Evolutionary conservation across 2,888 invertebrate genomes (phyloP), one percentile per base, ranked within the genome.

Genomic region (Taphrorychus bicolor): DNA sequence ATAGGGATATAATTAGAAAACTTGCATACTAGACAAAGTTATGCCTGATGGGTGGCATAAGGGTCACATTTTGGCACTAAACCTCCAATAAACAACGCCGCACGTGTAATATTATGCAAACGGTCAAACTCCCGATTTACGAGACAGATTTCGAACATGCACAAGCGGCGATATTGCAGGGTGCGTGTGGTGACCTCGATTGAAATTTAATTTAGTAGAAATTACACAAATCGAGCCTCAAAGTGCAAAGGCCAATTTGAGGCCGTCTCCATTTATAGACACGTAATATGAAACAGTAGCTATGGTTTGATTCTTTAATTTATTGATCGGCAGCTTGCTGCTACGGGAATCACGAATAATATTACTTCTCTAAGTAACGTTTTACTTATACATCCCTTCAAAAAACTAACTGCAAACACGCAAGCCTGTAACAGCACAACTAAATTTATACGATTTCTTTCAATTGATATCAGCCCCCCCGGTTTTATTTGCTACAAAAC

Each of bases 161-260:
- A 60, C 65, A 22, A 49, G 40, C 49, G 32, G 24, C 56, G 48
- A 9, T 40, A 19, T n/a, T 24, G 22, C 53, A 45, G 32, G 32
- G 52, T 58, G 63, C 63, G 57, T 63, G 57, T 23, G 51, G 52
- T n/a, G 45, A 59, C 45, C 19, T 40, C 59, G 54, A 60, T 60
- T 66, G 48, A 60, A 66, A 66, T 60, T 66, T 66, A 59, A 66
- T 66, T 66, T 66, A 48, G 23, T 24, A 45, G 22, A 66, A 66
- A 66, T 66, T 66, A 60, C 32, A 53, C 42, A 59, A 52, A 45
- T 48, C 32, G 11, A 9, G 32, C 52, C 49, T 51, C 18, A 19
- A 49, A 64, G 51, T 58, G 58, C 42, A 17, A 52, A 58, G 41
- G 32, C 23, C 54, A 62, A 62, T 62, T 56, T 32, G 32, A 32